A percentile compares a stretch with the other conserved stretches of the same genome.
Conservation (phyloP, 92 coral and sea anemone species). For the Virgularia gustaviana region DNA sequence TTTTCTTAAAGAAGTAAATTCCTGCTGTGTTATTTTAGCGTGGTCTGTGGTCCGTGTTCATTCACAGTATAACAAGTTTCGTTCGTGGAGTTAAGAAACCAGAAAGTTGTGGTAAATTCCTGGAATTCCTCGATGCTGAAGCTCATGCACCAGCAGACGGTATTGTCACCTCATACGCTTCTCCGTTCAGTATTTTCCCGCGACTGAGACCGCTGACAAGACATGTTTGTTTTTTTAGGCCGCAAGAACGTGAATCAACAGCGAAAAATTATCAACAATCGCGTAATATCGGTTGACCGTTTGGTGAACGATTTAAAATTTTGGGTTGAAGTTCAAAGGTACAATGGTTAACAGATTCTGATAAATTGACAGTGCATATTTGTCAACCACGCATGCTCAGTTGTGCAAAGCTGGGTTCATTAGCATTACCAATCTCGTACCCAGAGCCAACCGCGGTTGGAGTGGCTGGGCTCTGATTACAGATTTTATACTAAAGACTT, state of each 20-base stretch:
- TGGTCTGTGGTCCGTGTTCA: conserved; percentile 94
- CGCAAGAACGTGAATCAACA: conserved; percentile 57
- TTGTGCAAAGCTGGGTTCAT: not conserved
- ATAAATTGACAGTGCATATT: not conserved
- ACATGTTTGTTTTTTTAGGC: too few species aligned
- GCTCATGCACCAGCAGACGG: conserved; percentile 64
- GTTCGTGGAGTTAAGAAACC: conserved; percentile 72
- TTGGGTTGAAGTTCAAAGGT: conserved; percentile 93
- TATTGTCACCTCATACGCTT: not conserved
- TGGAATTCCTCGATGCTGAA: conserved; percentile 63
- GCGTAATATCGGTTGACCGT: conserved; percentile 72
- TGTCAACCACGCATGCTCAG: not conserved
- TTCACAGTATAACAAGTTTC: conserved; percentile 68
- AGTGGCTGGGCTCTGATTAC: not conserved
- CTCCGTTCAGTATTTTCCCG: too few species aligned
- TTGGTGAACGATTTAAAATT: conserved; percentile 71
- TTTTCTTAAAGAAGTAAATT: too few species aligned
- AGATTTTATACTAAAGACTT: not conserved
- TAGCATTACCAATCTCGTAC: not conserved
- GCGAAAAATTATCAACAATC: conserved; percentile 82
- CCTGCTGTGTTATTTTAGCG: conserved; percentile 54
- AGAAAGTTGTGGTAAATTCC: conserved; percentile 46
- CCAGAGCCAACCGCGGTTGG: not conserved
- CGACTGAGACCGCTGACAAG: too few species aligned
- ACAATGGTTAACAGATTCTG: not conserved